A percentile compares a stretch with the other conserved stretches of the same genome.
These are phyloP conservation scores for Nothura maculosa DNA, from an alignment of 2,797 vertebrate genomes.

Conservation along the genomic window DNA sequence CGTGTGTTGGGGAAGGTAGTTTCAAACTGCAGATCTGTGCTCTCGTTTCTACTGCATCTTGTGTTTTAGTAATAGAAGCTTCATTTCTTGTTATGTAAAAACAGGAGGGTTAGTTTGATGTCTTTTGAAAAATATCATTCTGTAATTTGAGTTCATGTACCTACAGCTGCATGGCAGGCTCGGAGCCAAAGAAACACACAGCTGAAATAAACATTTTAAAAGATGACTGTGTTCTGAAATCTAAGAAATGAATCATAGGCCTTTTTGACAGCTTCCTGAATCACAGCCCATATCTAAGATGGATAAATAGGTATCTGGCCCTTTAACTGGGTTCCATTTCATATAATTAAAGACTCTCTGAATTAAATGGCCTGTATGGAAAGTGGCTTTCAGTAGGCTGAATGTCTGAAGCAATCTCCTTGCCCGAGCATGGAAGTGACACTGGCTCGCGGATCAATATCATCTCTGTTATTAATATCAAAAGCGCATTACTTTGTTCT, in stretches of 20 bases:
- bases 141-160: conserved; percentile 78
- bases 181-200: conserved; percentile 73
- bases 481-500: conserved; percentile 99
- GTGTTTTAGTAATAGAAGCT: conserved; percentile 5
- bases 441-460: conserved; percentile 93
- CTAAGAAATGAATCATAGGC: conserved; percentile 83
- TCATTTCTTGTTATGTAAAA: conserved; percentile 35
- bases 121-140: conserved; percentile 76
- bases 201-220: conserved; percentile 79
- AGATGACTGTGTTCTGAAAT: conserved; percentile 76
- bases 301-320: conserved; percentile 79
- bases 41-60: too few relatives aligned
- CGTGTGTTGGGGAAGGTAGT: too few relatives aligned
- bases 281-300: conserved; percentile 76
- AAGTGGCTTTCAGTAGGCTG: conserved; percentile 94
- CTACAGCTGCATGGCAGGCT: conserved; percentile 77
- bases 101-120: conserved; percentile 69
- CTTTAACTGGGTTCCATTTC: conserved; percentile 91
- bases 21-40: too few relatives aligned
- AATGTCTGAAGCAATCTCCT: conserved; percentile 92
- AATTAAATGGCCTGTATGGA: conserved; percentile 96
- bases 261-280: conserved; percentile 83
- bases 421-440: conserved; percentile 82
- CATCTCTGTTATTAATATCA: conserved; percentile 99
- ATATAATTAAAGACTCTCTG: conserved; percentile 95